phyloP scores from a whole-genome alignment of 2,888 invertebrate genomes.

The Ichneumoninae sp. region DNA sequence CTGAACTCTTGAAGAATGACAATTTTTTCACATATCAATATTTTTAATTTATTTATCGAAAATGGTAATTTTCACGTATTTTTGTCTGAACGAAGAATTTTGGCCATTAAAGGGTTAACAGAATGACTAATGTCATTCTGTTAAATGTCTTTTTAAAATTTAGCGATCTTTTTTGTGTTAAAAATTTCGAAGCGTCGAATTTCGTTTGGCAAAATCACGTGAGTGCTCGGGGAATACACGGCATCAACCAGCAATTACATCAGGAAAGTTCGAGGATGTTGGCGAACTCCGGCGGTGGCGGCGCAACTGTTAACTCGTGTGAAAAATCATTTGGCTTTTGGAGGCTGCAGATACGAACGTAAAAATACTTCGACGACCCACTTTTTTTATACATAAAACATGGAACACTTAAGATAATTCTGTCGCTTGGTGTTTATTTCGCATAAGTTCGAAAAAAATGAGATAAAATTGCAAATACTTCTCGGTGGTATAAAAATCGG shows the following conservation, averaged over 20 bases:
- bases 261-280: background rate
- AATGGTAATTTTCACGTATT: background rate
- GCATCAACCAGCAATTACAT: background rate
- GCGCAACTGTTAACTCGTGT: constrained; percentile 49
- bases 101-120: background rate
- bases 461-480: too few species aligned
- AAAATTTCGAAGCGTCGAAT: background rate
- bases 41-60: background rate
- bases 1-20: too few species aligned
- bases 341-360: constrained; percentile 4
- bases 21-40: too few species aligned
- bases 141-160: background rate
- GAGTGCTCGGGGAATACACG: background rate
- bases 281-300: constrained; percentile 44
- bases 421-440: too few species aligned
- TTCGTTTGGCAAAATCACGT: background rate
- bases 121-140: too few species aligned
- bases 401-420: background rate
- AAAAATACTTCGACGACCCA: constrained; percentile 10
- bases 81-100: background rate
- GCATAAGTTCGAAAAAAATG: too few species aligned
- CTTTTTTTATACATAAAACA: background rate
- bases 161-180: too few species aligned
- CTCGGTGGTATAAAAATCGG: too few species aligned
- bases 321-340: constrained; percentile 46